Conservation (phyloP, 2,797 vertebrate species). For the Bufotes viridis region DNA sequence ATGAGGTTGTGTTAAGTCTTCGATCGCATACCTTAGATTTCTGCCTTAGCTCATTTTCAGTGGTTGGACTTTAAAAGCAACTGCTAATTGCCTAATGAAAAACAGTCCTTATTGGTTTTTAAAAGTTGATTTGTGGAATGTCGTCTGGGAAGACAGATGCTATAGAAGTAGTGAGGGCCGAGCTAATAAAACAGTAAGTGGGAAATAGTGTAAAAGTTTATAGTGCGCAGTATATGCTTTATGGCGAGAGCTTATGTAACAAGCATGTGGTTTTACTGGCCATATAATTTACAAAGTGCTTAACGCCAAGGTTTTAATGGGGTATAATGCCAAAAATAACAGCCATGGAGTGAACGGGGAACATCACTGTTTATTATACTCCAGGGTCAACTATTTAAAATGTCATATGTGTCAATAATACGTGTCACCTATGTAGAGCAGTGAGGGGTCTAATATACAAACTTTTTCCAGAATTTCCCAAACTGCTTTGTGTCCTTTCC, state of each 20-base stretch:
- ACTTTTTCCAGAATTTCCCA: neutral
- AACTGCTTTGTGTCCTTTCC: neutral
- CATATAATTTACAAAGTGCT: slow-evolving; percentile 62
- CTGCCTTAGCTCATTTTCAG: neutral
- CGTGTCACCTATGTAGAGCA: neutral
- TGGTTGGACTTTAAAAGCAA: neutral
- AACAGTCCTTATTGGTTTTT: slow-evolving; percentile 26
- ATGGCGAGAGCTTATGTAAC: slow-evolving; percentile 58
- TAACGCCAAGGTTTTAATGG: slow-evolving; percentile 61
- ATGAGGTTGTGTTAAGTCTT: neutral
- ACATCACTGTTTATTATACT: slow-evolving; percentile 51
- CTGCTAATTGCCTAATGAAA: neutral
- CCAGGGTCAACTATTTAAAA: slow-evolving; percentile 32
- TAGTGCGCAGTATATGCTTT: slow-evolving; percentile 56
- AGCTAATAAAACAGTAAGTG: slow-evolving; percentile 62
- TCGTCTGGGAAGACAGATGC: slow-evolving; percentile 22
- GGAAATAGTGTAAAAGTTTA: slow-evolving; percentile 63
- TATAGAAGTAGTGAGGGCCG: slow-evolving; percentile 37
- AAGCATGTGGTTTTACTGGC: slow-evolving; percentile 62
- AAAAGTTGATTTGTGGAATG: slow-evolving; percentile 32
- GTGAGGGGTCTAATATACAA: neutral
- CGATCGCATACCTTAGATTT: neutral
- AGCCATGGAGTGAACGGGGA: slow-evolving; percentile 39
- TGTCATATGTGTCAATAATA: neutral
- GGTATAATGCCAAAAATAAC: slow-evolving; percentile 56